These are phyloP conservation scores for Gerris lacustris DNA, from an alignment of 2,888 invertebrate species.

Conservation along the genomic window DNA sequence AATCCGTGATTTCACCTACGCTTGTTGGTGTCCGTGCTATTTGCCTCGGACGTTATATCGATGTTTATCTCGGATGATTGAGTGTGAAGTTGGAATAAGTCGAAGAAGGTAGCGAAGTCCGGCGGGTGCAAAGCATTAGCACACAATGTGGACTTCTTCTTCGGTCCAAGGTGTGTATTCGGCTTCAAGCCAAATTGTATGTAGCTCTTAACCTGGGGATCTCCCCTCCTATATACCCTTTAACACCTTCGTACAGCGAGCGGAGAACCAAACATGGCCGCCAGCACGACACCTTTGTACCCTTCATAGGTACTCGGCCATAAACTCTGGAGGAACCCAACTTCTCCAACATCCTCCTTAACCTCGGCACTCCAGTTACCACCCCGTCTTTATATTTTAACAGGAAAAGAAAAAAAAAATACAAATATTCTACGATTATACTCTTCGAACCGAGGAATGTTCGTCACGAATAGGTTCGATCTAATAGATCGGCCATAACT, in stretches of 20 bases:
- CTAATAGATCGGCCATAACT: too few relatives aligned
- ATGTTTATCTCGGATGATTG: constrained; percentile 1
- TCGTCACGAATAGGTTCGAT: too few relatives aligned
- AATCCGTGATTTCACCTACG: too few relatives aligned
- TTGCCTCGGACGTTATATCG: constrained; percentile 1
- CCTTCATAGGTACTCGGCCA: background rate
- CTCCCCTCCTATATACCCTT: background rate
- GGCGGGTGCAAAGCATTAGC: background rate
- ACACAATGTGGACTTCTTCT: background rate
- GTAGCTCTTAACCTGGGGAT: background rate
- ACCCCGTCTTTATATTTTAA: background rate
- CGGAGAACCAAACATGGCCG: background rate
- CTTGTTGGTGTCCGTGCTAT: background rate
- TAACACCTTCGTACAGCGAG: background rate
- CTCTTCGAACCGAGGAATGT: too few relatives aligned
- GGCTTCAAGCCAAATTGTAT: background rate
- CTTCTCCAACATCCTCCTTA: background rate
- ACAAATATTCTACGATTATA: too few relatives aligned
- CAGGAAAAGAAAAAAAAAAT: background rate
- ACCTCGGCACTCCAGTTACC: background rate
- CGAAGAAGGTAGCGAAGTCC: background rate
- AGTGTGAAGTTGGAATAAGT: background rate
- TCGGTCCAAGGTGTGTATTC: background rate
- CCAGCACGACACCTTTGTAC: background rate
- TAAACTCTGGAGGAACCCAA: background rate